Conservation (phyloP, 2,888 invertebrate species). For the Venustoraphidia nigricollis region DNA sequence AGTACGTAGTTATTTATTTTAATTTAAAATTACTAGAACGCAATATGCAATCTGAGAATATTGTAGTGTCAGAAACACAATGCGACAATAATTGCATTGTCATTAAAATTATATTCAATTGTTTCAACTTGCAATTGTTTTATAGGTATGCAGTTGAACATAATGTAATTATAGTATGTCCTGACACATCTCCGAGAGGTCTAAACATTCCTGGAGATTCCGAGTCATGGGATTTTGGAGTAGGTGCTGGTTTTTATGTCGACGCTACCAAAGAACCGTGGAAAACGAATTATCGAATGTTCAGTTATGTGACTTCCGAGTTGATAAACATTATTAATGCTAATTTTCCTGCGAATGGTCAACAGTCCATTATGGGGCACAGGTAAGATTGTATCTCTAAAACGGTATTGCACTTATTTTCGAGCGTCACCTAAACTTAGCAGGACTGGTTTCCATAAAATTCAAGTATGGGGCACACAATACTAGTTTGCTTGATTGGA, state of each 20-base stretch:
- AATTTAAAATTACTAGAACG: background rate
- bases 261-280: conserved; percentile 86
- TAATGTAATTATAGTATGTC: conserved; percentile 76
- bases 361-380: conserved; percentile 67
- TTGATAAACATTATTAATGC: conserved; percentile 56
- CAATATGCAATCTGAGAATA: background rate
- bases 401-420: background rate
- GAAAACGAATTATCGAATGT: conserved; percentile 90
- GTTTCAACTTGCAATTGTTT: conserved; percentile 2
- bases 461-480: background rate
- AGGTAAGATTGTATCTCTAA: conserved; percentile 32
- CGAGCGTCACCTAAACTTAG: too few relatives aligned
- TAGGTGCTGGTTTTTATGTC: conserved; percentile 89
- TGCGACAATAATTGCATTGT: background rate
- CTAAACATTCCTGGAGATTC: conserved; percentile 82
- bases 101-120: background rate
- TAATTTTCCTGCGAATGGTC: conserved; percentile 51
- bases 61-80: background rate
- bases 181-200: conserved; percentile 92
- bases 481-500: conserved; percentile 7
- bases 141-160: conserved; percentile 63
- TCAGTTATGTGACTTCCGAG: conserved; percentile 81
- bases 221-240: conserved; percentile 88
- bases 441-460: conserved; percentile 1
- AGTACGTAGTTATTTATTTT: conserved; percentile 19